Evolutionary conservation across 2,888 invertebrate species (phyloP).

Genomic region (Cosmopolites sordidus): DNA sequence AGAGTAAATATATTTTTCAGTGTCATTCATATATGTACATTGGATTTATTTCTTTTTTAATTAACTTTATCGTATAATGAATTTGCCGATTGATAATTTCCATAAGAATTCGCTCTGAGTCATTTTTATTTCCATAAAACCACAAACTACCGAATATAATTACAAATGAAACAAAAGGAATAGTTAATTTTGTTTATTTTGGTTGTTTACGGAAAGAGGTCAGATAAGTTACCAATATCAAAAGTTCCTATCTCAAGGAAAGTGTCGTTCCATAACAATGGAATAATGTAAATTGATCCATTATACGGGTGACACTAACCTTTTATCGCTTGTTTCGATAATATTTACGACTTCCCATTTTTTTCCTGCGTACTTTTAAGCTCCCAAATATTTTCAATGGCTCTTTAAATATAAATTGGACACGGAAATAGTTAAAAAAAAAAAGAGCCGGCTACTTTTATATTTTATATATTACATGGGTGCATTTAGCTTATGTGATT

Average conservation of each 20-base stretch:
- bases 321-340: not conserved
- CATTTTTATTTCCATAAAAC: no score
- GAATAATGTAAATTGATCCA: conserved; percentile 25
- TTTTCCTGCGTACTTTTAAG: conserved; percentile 18
- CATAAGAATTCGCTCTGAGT: no score
- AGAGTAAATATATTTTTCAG: no score
- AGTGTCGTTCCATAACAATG: conserved; percentile 13
- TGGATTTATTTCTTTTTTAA: no score
- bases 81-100: no score
- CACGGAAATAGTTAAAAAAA: conserved; percentile 22
- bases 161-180: no score
- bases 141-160: no score
- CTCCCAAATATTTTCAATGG: conserved; percentile 11
- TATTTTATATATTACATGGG: conserved; percentile 4
- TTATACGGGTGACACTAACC: not conserved
- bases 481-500: conserved; percentile 19
- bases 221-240: not conserved
- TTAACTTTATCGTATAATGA: no score
- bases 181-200: not conserved
- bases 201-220: not conserved
- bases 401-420: conserved; percentile 25
- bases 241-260: conserved; percentile 9
- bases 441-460: not conserved
- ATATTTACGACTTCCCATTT: conserved; percentile 26
- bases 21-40: no score